Evolutionary conservation across 2,888 invertebrate genomes (phyloP), one percentile per base, ranked within the genome.

Genomic region (Hirtodrosophila histrioides): DNA sequence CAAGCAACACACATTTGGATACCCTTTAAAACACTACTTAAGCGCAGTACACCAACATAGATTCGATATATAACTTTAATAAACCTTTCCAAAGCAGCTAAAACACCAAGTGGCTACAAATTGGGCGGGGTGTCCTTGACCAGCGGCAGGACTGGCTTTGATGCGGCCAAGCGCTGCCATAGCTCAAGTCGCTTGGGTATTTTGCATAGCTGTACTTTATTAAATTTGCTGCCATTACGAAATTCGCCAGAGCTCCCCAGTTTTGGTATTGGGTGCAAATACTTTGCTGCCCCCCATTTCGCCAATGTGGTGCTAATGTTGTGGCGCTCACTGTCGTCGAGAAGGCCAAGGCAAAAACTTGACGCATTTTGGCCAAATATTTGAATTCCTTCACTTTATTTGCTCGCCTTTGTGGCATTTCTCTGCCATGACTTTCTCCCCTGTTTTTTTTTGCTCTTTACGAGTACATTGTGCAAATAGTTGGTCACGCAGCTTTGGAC

Each of bases 301-400:
- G 6, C 27, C 31, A 31, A 43, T 48, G 55, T 43, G 33, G 44
- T 55, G 76, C 27, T 69, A 37, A 71, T 65, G 46, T 66, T 64
- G 33, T 48, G 54, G n/a, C 56, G 63, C 53, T 65, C 29, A 53
- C 70, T 57, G 58, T 58, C 41, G 51, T 51, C 37, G 46, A 50
- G 56, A 45, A 39, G 71, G 62, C 53, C 63, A 54, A 48, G 58
- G 58, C 50, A 64, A 64, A 55, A 84, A 66, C 83, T 72, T 75
- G 81, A 82, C 84, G 86, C 86, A 84, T 81, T 84, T 84, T 71
- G 60, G 63, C 66, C 78, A 84, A 84, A 84, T 86, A 86, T 84
- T 88, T 86, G 75, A 71, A 71, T 86, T 81, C 61, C 62, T 81
- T 72, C 50, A 63, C 55, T 66, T 69, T 68, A 66, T 65, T 75